phyloP scores from a whole-genome alignment of 2,888 invertebrate species.

The Pristionchus japonicus region DNA sequence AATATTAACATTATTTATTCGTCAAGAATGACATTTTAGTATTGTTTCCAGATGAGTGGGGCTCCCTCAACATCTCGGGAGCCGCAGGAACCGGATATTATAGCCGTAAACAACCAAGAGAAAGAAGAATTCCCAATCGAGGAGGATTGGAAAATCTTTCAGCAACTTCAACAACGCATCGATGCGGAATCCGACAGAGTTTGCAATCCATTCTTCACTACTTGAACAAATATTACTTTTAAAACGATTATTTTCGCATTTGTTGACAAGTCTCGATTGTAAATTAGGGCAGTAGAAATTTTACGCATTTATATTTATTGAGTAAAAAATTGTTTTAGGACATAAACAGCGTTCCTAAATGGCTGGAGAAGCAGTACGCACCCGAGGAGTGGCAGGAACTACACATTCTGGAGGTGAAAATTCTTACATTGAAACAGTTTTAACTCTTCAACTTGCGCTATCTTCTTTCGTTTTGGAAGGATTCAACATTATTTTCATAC shows the following conservation, averaged over 20 bases:
- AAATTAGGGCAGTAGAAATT: neutral
- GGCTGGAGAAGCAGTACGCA: neutral
- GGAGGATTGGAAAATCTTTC: neutral
- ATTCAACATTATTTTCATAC: no score
- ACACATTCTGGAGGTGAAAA: neutral
- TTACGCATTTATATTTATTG: neutral
- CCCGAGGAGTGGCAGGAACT: neutral
- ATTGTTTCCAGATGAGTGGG: constrained; percentile 1
- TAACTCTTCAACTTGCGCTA: no score
- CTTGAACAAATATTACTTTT: no score
- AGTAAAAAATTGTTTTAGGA: neutral
- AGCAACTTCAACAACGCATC: neutral
- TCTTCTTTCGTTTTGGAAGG: no score
- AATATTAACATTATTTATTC: neutral
- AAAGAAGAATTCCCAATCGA: neutral
- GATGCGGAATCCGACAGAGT: neutral
- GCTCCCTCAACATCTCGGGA: neutral
- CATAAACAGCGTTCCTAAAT: neutral
- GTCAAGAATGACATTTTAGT: neutral
- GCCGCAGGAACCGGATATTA: no score
- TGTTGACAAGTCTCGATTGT: no score
- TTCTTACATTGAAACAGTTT: no score
- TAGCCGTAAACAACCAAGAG: neutral
- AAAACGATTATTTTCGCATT: no score
- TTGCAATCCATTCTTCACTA: no score